Percentiles rank a stretch among this genome's conserved stretches.
phyloP scores from a whole-genome alignment of 37 sponge, comb jelly and placozoan genomes.

The Agelas oroides region DNA sequence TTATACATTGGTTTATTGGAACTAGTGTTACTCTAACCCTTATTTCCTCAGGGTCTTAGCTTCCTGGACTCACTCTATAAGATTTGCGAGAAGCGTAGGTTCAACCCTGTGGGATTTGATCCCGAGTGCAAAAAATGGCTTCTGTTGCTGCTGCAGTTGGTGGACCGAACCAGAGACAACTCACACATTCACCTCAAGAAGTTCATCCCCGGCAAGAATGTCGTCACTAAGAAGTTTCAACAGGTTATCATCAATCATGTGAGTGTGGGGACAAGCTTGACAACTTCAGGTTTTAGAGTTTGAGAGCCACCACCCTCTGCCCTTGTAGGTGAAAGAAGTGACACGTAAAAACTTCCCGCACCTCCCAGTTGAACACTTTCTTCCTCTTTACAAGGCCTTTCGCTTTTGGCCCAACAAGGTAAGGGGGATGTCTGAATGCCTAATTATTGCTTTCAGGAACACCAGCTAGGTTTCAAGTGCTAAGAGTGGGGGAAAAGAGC shows the following conservation, averaged over 20 bases:
- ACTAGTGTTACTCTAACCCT: too few species aligned
- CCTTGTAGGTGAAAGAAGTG: slow-evolving; percentile 18
- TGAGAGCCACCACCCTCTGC: too few species aligned
- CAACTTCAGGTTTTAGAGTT: too few species aligned
- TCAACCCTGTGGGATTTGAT: not conserved
- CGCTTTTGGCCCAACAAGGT: slow-evolving; percentile 41
- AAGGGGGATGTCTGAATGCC: too few species aligned
- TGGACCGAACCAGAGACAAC: slow-evolving; percentile 34
- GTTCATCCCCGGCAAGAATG: slow-evolving; percentile 11
- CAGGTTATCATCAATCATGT: slow-evolving; percentile 21
- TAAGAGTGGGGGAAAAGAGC: too few species aligned
- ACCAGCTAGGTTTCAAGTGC: too few species aligned
- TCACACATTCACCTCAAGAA: slow-evolving; percentile 13
- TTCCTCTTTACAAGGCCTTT: slow-evolving; percentile 52
- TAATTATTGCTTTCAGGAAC: too few species aligned
- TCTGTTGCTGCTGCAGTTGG: slow-evolving; percentile 40
- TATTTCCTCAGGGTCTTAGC: slow-evolving; percentile 31
- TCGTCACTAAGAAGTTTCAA: slow-evolving; percentile 21
- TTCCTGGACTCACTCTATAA: slow-evolving; percentile 38
- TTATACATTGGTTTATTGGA: too few species aligned
- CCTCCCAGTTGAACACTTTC: slow-evolving; percentile 49
- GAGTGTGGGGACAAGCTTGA: too few species aligned
- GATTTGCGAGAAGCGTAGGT: slow-evolving; percentile 1
- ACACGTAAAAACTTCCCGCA: slow-evolving; percentile 28
- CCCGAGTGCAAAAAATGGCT: slow-evolving; percentile 36